These are phyloP conservation scores for Acholoe squamosa DNA, from an alignment of 2,888 invertebrate genomes.

Conservation along the genomic window DNA sequence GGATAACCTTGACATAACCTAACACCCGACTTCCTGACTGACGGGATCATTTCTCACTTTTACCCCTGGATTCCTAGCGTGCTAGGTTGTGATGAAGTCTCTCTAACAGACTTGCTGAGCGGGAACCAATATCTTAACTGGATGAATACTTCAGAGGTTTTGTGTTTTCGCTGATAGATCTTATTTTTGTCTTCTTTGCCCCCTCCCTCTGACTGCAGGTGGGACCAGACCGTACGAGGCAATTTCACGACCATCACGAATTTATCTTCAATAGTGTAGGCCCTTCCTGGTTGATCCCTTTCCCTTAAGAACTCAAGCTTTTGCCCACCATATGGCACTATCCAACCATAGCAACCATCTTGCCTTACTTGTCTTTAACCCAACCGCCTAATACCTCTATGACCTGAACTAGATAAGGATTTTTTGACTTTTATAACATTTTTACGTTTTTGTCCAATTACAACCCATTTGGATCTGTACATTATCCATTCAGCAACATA, in stretches of 20 bases:
- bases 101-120: neutral
- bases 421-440: conserved; percentile 9
- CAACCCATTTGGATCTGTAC: conserved; percentile 44
- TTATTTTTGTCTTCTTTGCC: conserved; percentile 22
- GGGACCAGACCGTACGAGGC: conserved; percentile 48
- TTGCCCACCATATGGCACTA: conserved; percentile 19
- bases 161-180: conserved; percentile 38
- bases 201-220: conserved; percentile 55
- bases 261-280: conserved; percentile 21
- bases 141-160: neutral
- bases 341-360: conserved; percentile 16
- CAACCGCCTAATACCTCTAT: neutral
- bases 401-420: conserved; percentile 41
- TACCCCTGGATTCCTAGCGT: neutral
- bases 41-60: neutral
- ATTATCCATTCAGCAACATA: conserved; percentile 27
- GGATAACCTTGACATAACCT: neutral
- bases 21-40: neutral
- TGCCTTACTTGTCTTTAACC: neutral
- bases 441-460: neutral
- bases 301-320: conserved; percentile 19
- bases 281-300: neutral
- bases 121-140: conserved; percentile 2
- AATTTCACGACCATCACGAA: conserved; percentile 14
- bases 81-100: neutral